Base-by-base conservation (phyloP, 2,888 invertebrate species). In the Cephus nigrinus region DNA sequence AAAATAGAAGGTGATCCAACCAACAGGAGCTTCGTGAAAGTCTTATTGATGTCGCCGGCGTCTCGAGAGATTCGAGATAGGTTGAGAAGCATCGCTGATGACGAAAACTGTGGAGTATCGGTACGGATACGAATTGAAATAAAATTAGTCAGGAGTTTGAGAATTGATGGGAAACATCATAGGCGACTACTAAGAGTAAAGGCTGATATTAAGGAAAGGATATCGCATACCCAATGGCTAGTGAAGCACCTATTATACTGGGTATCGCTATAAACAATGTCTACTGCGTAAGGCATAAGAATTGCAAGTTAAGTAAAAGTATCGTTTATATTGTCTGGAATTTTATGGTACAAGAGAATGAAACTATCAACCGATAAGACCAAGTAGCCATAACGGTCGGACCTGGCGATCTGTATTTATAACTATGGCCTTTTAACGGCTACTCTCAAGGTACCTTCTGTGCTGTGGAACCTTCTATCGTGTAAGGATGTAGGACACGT, bases 31-130 rank as follows among this genome's bases (percentile, higher is more conserved):
- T 35, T 36, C n/a, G 34, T 15, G 74, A n/a, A 12, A 74, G 74
- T 35, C 74, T 74, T 15, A 23, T 33, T 74, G 74, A 74, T 34
- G 74, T 74, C 71, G 71, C 71, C 31, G 71, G 33, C 71, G 11
- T 33, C n/a, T 23, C 9, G 23, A 55, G 55, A 55, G 2, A 23
- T 23, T 55, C 55, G 15, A 55, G 23, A 55, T 23, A 23, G 23
- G 55, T 55, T 23, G 23, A 55, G 55, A 55, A 23, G 55, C 55
- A 9, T 55, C 9, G 23, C 23, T 55, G 55, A 9, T 55, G 9
- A 55, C 9, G 55, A 23, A 55, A 55, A 55, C 23, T 55, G 55
- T 55, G 23, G 5, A 23, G 15, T 23, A 55, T 9, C 23, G 55
- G 23, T 55, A 55, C 23, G 40, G 23, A 55, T 23, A 5, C 23